Conservation (phyloP, 2,797 vertebrate genomes). For the Masticophis lateralis region DNA sequence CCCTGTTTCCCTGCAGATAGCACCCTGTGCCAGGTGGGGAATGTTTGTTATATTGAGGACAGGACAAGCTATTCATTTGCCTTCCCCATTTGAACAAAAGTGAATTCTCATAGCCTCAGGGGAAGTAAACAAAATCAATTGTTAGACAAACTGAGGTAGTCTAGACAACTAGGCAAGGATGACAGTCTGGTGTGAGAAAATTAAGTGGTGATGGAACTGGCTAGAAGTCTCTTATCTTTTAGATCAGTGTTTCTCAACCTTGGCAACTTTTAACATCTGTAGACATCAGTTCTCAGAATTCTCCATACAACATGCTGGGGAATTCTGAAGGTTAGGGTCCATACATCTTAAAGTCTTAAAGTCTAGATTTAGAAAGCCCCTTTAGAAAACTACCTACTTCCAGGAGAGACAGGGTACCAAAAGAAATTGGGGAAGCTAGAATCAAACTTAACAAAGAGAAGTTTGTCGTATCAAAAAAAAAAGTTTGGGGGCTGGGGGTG, state of each 20-base stretch:
- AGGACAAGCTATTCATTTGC: conserved; percentile 6
- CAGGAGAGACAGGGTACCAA: neutral
- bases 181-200: neutral
- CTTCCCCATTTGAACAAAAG: conserved; percentile 24
- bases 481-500: no score
- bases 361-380: neutral
- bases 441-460: neutral
- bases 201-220: neutral
- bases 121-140: conserved; percentile 17
- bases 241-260: neutral
- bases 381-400: neutral
- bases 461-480: neutral
- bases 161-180: neutral
- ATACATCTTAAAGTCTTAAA: neutral
- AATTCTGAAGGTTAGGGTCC: neutral
- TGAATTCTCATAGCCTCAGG: neutral
- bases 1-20: neutral
- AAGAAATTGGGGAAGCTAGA: neutral
- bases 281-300: neutral
- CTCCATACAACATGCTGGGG: neutral
- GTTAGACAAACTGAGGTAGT: conserved; percentile 1
- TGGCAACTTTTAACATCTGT: neutral
- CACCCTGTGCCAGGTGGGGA: neutral
- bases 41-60: neutral
- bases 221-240: neutral